Conservation (phyloP, 2,888 invertebrate species). For the Pseudococcus jackbeardsleyi region DNA sequence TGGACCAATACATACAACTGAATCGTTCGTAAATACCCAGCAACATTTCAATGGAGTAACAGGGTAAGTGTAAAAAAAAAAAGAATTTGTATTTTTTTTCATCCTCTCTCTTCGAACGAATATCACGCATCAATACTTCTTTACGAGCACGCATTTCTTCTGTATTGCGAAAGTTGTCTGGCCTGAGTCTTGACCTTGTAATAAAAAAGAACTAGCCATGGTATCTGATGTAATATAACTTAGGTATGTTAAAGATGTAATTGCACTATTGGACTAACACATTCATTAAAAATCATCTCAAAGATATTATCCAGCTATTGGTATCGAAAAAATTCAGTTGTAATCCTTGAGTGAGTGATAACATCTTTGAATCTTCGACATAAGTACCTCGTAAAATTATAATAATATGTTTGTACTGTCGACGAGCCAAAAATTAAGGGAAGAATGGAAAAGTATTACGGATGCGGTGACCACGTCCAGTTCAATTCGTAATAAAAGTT, state of each 20-base stretch:
- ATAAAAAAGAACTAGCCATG: slow-evolving; percentile 22
- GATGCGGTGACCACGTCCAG: neutral
- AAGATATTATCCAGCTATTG: neutral
- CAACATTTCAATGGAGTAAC: slow-evolving; percentile 2
- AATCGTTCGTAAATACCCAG: slow-evolving; percentile 43
- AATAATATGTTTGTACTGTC: neutral
- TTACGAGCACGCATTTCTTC: neutral
- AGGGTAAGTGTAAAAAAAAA: neutral
- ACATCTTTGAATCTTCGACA: neutral
- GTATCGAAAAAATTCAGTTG: neutral
- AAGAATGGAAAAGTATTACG: neutral
- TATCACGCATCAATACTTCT: neutral
- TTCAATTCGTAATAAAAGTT: neutral
- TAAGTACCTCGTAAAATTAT: neutral
- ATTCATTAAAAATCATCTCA: neutral
- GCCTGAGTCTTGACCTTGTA: slow-evolving; percentile 25
- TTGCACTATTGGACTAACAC: neutral
- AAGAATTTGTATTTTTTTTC: neutral
- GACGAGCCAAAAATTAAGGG: neutral
- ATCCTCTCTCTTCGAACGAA: neutral
- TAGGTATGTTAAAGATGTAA: neutral
- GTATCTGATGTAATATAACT: neutral
- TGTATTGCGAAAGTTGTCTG: slow-evolving; percentile 21
- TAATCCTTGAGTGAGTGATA: neutral
- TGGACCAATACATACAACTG: neutral